Evolutionary conservation across 92 coral and sea anemone genomes (phyloP).

Genomic region (Scolanthus callimorphus): DNA sequence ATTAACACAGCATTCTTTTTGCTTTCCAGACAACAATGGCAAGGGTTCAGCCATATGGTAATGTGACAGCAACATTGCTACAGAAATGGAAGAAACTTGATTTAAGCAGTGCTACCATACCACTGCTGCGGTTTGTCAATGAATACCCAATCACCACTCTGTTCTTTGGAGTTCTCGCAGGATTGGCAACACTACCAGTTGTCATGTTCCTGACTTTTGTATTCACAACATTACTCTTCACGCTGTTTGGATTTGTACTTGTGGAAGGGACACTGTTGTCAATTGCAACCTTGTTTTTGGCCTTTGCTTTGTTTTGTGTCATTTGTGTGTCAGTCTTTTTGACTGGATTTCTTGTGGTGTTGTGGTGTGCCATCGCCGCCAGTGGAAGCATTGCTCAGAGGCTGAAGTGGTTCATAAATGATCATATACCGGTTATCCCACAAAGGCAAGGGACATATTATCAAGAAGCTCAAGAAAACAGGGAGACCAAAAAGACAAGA

Average conservation of each 20-base stretch:
- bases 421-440: constrained; percentile 3
- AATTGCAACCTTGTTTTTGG: constrained; percentile 43
- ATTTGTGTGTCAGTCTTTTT: constrained; percentile 46
- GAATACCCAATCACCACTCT: constrained; percentile 54
- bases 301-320: constrained; percentile 39
- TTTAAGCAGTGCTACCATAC: constrained; percentile 8
- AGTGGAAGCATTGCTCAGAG: constrained; percentile 31
- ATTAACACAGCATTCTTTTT: no score
- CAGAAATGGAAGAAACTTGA: constrained; percentile 20
- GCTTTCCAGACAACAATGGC: background rate
- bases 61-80: background rate
- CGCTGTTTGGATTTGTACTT: constrained; percentile 58
- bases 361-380: constrained; percentile 42
- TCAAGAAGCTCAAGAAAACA: no score
- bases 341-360: constrained; percentile 31
- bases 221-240: constrained; percentile 32
- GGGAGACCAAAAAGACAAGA: no score
- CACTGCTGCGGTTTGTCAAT: constrained; percentile 48
- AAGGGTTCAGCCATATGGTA: background rate
- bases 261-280: constrained; percentile 72
- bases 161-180: constrained; percentile 36
- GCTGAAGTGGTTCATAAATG: constrained; percentile 11
- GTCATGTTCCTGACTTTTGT: constrained; percentile 59
- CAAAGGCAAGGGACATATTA: no score
- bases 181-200: constrained; percentile 54